Evolutionary conservation across 53 echinoderm and acorn worm genomes (phyloP).

Genomic region (Temnopleurus reevesii): DNA sequence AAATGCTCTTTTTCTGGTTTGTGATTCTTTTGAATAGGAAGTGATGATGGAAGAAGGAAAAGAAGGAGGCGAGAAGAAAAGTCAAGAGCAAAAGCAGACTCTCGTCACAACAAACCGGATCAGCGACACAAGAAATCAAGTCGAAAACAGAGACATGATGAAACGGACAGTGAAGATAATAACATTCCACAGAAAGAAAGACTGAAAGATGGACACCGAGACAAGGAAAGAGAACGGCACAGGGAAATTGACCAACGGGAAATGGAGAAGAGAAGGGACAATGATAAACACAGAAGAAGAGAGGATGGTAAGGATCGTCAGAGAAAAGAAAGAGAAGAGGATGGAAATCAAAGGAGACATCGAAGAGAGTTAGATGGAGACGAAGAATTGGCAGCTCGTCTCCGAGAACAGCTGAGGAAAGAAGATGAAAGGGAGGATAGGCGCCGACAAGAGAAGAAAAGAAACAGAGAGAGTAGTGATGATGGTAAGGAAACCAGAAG

Average conservation of each 20-base stretch:
- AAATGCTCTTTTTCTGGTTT: not conserved
- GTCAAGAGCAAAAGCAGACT: not conserved
- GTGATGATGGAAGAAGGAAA: not conserved
- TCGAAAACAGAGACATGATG: not conserved
- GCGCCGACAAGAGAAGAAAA: not conserved
- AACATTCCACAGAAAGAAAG: not conserved
- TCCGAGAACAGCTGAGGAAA: constrained; percentile 3
- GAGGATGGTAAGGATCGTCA: not conserved
- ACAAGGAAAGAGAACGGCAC: constrained; percentile 21
- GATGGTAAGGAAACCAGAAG: not conserved
- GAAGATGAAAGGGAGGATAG: constrained; percentile 31
- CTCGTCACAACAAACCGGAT: not conserved
- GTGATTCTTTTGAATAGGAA: not conserved
- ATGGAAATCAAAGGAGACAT: not conserved
- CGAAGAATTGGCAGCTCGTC: constrained; percentile 39
- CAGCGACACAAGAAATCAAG: constrained; percentile 24
- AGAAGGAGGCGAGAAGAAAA: not conserved
- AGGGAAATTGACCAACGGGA: not conserved
- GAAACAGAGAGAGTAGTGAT: not conserved
- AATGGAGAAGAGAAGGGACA: not conserved
- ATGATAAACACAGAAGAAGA: not conserved
- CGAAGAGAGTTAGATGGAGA: not conserved
- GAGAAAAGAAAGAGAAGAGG: not conserved
- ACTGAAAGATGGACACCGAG: constrained; percentile 27
- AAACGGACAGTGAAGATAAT: not conserved